phyloP scores from a whole-genome alignment of 2,113 vertebrate species.

The Condylura cristata region DNA sequence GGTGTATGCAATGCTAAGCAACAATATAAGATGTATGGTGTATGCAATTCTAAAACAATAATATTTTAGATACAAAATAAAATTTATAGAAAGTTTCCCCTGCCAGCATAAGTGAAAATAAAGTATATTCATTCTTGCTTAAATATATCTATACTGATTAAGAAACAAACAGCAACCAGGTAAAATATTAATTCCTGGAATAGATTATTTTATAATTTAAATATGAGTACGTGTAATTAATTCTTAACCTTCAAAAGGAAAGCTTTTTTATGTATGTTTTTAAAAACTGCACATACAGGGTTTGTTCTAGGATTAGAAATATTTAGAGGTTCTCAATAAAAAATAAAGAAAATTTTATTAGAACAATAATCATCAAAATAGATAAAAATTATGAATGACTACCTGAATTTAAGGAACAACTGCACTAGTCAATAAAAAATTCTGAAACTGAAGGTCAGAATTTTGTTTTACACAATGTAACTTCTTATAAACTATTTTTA shows the following conservation, averaged over 20 bases:
- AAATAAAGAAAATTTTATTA: background rate
- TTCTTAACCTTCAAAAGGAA: background rate
- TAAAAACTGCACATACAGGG: background rate
- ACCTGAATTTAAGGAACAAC: background rate
- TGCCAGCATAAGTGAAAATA: background rate
- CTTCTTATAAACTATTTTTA: background rate
- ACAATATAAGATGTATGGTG: background rate
- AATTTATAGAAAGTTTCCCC: background rate
- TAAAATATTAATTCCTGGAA: background rate
- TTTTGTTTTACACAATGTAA: background rate
- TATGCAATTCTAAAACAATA: background rate
- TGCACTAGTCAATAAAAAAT: background rate
- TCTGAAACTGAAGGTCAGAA: background rate
- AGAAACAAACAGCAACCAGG: background rate
- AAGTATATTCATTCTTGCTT: background rate
- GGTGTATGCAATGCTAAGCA: background rate
- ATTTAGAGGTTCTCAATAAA: slow-evolving; percentile 16
- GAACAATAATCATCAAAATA: background rate
- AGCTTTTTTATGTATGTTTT: background rate
- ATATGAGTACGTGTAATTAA: background rate
- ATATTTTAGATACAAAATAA: background rate
- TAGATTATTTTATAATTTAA: slow-evolving; percentile 22
- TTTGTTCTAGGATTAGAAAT: background rate
- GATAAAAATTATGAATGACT: background rate
- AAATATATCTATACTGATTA: background rate